Conservation (phyloP, 2,888 invertebrate genomes). For the Clitarchus hookeri region DNA sequence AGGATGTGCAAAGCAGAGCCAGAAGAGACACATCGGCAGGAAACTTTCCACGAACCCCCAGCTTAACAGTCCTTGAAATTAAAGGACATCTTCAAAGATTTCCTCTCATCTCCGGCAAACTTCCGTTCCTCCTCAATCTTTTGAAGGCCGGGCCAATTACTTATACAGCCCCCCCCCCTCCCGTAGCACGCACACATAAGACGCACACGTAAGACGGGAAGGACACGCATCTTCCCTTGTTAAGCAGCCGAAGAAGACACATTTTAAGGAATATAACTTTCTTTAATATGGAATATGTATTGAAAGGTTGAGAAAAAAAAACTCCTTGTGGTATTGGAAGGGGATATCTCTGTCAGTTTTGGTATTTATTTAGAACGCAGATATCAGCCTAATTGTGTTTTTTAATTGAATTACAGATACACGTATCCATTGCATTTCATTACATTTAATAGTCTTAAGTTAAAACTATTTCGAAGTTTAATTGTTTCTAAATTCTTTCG, state of each 20-base stretch:
- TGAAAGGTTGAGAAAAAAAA: neutral
- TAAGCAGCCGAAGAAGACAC: neutral
- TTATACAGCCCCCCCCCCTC: neutral
- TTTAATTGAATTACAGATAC: too few species aligned
- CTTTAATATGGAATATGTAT: neutral
- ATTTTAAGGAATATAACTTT: neutral
- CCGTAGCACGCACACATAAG: neutral
- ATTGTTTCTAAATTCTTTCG: too few species aligned
- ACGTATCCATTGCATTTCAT: too few species aligned
- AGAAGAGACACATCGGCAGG: neutral
- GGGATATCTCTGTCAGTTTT: too few species aligned
- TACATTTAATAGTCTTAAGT: too few species aligned
- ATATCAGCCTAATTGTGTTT: too few species aligned
- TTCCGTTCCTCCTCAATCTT: slow-evolving; percentile 15
- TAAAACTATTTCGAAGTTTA: too few species aligned
- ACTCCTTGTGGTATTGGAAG: too few species aligned
- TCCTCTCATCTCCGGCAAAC: neutral
- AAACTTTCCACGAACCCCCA: neutral
- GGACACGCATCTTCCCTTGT: neutral
- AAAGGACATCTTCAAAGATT: slow-evolving; percentile 9
- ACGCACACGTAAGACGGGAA: neutral
- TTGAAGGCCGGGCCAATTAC: slow-evolving; percentile 21
- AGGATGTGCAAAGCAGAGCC: neutral
- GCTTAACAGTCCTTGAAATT: slow-evolving; percentile 14
- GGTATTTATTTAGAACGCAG: too few species aligned